Evolutionary conservation across 2,888 invertebrate species (phyloP).

Genomic region (Gonocerus acuteangulatus): DNA sequence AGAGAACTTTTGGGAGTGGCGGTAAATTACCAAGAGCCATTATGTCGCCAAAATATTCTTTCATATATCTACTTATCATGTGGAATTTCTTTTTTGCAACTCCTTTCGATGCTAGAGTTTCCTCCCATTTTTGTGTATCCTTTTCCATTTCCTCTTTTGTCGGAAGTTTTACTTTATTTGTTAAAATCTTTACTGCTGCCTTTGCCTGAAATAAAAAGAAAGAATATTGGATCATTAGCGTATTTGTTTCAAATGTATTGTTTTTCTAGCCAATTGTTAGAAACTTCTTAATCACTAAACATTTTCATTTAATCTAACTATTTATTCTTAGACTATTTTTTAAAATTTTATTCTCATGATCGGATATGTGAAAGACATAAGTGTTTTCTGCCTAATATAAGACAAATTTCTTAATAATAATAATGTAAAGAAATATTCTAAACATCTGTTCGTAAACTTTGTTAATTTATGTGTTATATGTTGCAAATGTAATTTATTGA

Average conservation of each 20-base stretch:
- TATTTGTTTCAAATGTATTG: too few relatives aligned
- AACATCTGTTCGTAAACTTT: too few relatives aligned
- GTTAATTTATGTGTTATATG: too few relatives aligned
- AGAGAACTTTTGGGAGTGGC: constrained; percentile 8
- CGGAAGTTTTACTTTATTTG: constrained; percentile 55
- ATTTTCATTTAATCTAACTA: not conserved
- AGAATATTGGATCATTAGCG: too few relatives aligned
- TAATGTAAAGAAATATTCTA: too few relatives aligned
- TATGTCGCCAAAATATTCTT: constrained; percentile 6
- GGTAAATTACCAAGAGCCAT: not conserved
- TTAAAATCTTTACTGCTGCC: constrained; percentile 57
- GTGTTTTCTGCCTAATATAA: too few relatives aligned
- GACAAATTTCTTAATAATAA: too few relatives aligned
- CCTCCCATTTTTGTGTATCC: constrained; percentile 46
- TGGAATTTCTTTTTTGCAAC: constrained; percentile 5
- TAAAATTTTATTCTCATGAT: too few relatives aligned
- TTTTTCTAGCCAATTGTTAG: not conserved
- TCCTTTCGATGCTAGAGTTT: not conserved
- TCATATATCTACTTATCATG: not conserved
- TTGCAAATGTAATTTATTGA: too few relatives aligned
- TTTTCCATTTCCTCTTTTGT: constrained; percentile 53
- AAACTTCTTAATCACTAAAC: not conserved
- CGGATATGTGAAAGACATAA: too few relatives aligned
- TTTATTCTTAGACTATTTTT: too few relatives aligned
- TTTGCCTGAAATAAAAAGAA: constrained; percentile 48